Percentiles rank a stretch among this genome's conserved stretches.
Conservation (phyloP, 2,113 vertebrate genomes). For the Gymnogyps californianus region DNA sequence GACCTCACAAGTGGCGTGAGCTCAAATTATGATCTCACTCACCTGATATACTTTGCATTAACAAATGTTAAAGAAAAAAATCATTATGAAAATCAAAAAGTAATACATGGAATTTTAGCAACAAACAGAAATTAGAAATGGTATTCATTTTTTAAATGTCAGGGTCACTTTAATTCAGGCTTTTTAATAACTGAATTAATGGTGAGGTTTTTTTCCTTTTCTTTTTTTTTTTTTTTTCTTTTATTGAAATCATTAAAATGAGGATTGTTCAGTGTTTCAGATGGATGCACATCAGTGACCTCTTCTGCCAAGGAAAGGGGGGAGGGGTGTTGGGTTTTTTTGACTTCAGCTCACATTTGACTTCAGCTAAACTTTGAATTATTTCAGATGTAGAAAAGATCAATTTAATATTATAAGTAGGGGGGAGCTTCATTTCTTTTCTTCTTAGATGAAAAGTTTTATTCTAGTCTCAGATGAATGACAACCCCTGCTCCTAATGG, state of each 20-base stretch:
- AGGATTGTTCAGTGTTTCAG: not conserved
- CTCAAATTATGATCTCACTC: not conserved
- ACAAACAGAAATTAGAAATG: not conserved
- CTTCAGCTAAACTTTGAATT: not conserved
- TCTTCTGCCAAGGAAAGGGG: not conserved
- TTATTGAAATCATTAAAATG: not conserved
- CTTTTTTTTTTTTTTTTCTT: not conserved
- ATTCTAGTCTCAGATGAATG: not conserved
- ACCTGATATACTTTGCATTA: not conserved
- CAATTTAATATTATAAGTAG: not conserved
- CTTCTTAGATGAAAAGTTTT: not conserved
- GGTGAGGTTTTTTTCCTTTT: fast-evolving
- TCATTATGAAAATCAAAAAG: not conserved
- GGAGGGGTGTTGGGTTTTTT: not conserved
- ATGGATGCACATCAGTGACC: not conserved
- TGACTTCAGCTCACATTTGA: not conserved
- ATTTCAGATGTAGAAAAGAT: not conserved
- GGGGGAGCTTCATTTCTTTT: not conserved
- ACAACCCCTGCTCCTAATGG: not conserved
- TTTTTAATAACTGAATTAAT: not conserved
- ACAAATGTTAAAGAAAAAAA: not conserved
- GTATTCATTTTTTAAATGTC: not conserved
- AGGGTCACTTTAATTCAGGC: not conserved
- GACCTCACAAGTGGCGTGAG: not conserved
- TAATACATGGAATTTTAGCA: not conserved